These are phyloP conservation scores for Actenoides lindsayi DNA, from an alignment of 2,113 vertebrate species.

Conservation along the genomic window DNA sequence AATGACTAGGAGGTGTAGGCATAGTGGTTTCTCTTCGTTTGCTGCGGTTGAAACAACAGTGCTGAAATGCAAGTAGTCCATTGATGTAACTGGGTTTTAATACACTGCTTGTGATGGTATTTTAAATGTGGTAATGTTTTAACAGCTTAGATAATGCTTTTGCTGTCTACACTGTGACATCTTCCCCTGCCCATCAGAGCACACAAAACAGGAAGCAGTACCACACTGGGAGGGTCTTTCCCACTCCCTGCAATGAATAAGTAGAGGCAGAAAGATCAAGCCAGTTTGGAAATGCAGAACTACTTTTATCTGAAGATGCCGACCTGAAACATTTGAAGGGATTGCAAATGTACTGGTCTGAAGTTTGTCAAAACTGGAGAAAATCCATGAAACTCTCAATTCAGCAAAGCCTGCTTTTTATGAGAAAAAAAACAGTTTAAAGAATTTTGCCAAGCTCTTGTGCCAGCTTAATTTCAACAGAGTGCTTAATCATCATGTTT, in stretches of 20 bases:
- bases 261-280: not conserved
- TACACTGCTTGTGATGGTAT: not conserved
- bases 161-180: not conserved
- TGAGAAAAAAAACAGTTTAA: not conserved
- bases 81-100: not conserved
- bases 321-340: not conserved
- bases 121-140: not conserved
- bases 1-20: not conserved
- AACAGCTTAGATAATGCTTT: not conserved
- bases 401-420: not conserved
- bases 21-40: not conserved
- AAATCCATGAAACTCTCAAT: not conserved
- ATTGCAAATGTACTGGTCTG: not conserved
- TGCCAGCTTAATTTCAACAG: not conserved
- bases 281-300: not conserved
- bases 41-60: not conserved
- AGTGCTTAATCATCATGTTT: slow-evolving; percentile 13
- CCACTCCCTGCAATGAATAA: not conserved
- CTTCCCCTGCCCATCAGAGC: not conserved
- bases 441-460: not conserved
- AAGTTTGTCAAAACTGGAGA: not conserved
- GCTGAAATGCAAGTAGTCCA: not conserved
- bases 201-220: not conserved
- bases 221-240: not conserved
- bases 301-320: not conserved